Conservation (phyloP, 2,797 vertebrate genomes). For the Rhyacichthys aspro region DNA sequence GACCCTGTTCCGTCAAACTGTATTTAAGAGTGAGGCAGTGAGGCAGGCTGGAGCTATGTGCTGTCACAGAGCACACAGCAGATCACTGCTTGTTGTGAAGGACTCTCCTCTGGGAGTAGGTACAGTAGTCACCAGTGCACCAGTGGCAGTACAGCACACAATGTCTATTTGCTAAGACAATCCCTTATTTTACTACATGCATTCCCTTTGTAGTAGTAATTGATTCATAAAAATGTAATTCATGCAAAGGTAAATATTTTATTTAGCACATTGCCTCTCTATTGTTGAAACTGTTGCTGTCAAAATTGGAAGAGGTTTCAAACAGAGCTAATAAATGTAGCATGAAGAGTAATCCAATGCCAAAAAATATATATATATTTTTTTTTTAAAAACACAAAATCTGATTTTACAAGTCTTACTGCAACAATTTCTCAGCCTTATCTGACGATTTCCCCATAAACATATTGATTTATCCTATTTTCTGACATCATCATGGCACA, state of each 20-base stretch:
- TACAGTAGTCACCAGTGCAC: constrained; percentile 36
- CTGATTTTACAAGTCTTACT: too few species aligned
- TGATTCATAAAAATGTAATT: too few species aligned
- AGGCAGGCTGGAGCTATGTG: constrained; percentile 51
- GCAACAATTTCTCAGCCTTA: too few species aligned
- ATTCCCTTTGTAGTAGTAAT: too few species aligned
- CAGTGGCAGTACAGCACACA: constrained; percentile 38
- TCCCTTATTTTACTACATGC: neutral
- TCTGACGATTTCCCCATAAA: neutral
- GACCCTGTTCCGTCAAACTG: constrained; percentile 75
- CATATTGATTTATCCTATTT: constrained; percentile 1
- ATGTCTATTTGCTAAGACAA: constrained; percentile 35
- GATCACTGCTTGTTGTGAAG: constrained; percentile 45
- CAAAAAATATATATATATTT: too few species aligned
- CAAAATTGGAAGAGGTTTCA: too few species aligned
- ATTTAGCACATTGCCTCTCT: too few species aligned
- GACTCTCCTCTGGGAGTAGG: constrained; percentile 52
- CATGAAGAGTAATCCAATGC: too few species aligned
- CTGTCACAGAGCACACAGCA: constrained; percentile 61
- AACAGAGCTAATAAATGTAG: too few species aligned
- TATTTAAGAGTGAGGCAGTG: constrained; percentile 53
- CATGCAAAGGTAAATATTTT: too few species aligned
- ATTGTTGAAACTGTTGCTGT: too few species aligned
- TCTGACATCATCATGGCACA: neutral
- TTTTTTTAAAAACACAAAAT: too few species aligned